Base-by-base conservation (phyloP, 2,797 vertebrate species). In the Protosalanx chinensis region DNA sequence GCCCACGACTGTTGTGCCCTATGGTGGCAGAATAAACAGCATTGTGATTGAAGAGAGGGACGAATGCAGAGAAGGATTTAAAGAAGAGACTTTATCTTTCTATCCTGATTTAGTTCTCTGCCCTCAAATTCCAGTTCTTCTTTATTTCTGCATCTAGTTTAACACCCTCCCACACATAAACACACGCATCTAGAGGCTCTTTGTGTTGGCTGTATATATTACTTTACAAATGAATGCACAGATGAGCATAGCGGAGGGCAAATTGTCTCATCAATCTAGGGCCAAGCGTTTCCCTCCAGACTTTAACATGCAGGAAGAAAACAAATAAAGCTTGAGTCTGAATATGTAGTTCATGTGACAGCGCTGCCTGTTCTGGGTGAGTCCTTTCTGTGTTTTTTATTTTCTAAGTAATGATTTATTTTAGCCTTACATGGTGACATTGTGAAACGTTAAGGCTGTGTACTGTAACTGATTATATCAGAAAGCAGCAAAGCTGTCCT, bases 11-110 rank as follows among this genome's bases (percentile, higher is more conserved):
- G 68, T 72, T 74, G 71, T 81, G 68, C 74, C 72, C 73, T 73
- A 68, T 71, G 67, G 72, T 83, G 81, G 77, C 82, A 82, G 81
- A 68, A 71, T 80, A 88, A 90, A 88, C 78, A 87, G 78, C 68
- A 72, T 65, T 72, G 76, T 81, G 82, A 88, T 81, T 85, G 88
- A 88, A 80, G 76, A 85, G 73, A 84, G 77, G 82, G 88, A 80
- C 78, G 72, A 68, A 67, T 60, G 29, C 66, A 37, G 67, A 5
- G 64, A 67, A 75, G 79, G 72, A 81, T 77, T 67, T 77, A 56
- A 86, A 85, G 76, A 78, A 72, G 67, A 85, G 62, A 72, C 77
- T 75, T 74, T 64, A 27, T 76, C 56, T 69, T 33, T 70, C 60
- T 81, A 70, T 80, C 62, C 79, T 72, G 61, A 66, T 74, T 12